Evolutionary conservation across 1,140 invertebrate species (phyloP).

Genomic region (Ips typographus): DNA sequence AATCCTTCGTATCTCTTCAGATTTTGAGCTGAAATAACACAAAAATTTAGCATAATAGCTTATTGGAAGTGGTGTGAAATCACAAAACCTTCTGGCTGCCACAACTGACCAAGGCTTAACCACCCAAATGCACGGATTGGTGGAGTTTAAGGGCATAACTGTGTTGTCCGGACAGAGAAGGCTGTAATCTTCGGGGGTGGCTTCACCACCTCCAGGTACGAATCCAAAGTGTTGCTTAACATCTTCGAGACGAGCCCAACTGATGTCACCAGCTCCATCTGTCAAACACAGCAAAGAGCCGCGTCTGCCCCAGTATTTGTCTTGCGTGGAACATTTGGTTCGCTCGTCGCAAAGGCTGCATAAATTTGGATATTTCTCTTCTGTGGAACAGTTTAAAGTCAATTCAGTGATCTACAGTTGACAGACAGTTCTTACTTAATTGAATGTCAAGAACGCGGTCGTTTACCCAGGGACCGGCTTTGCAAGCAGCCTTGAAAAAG

Average conservation of each 20-base stretch:
- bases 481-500: constrained; percentile 75
- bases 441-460: constrained; percentile 63
- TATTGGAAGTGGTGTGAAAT: too few species aligned
- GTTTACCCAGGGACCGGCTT: constrained; percentile 77
- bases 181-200: constrained; percentile 59
- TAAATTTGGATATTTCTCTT: constrained; percentile 67
- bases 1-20: constrained; percentile 59
- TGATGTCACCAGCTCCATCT: constrained; percentile 74
- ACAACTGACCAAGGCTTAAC: constrained; percentile 73
- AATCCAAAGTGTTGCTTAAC: constrained; percentile 66
- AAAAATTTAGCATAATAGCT: background rate
- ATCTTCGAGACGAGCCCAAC: constrained; percentile 73
- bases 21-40: constrained; percentile 53
- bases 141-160: constrained; percentile 58
- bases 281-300: constrained; percentile 79
- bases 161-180: constrained; percentile 82
- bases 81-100: constrained; percentile 58
- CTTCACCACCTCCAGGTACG: constrained; percentile 46
- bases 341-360: constrained; percentile 69
- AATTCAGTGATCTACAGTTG: background rate
- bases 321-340: constrained; percentile 62
- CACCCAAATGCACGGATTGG: constrained; percentile 74
- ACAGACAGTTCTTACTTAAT: constrained; percentile 63
- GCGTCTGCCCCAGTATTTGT: constrained; percentile 78
- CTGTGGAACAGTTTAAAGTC: constrained; percentile 48